These are phyloP conservation scores for Merops nubicus DNA, from an alignment of 2,113 vertebrate genomes.

Conservation along the genomic window DNA sequence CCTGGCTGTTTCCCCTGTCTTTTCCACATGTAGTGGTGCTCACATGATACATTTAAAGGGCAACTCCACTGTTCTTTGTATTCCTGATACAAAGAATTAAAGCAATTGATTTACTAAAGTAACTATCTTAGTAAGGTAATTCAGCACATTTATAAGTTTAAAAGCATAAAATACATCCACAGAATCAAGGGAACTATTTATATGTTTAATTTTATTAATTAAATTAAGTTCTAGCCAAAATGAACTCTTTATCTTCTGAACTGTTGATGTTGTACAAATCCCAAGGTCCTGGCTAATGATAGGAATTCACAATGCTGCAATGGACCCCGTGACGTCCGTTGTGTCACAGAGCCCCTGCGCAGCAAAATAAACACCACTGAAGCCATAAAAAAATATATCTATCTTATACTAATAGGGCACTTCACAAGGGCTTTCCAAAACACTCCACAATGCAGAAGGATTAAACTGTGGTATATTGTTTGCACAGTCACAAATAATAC, in stretches of 20 bases:
- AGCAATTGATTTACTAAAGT: not conserved
- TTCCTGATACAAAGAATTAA: not conserved
- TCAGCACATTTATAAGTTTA: not conserved
- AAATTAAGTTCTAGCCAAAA: not conserved
- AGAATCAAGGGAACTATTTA: not conserved
- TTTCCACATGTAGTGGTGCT: constrained; percentile 7
- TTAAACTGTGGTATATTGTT: not conserved
- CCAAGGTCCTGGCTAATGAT: not conserved
- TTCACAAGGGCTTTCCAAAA: not conserved
- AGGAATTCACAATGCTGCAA: not conserved
- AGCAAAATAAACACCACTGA: not conserved
- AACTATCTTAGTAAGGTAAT: not conserved
- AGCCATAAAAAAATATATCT: not conserved
- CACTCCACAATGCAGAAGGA: not conserved
- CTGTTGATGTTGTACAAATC: not conserved
- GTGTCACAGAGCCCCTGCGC: not conserved
- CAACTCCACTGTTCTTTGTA: not conserved
- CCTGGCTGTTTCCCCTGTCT: not conserved
- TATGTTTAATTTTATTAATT: not conserved
- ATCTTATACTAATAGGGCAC: not conserved
- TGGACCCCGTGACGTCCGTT: not conserved
- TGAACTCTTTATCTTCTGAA: not conserved
- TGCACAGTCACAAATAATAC: not conserved
- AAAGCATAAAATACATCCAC: not conserved
- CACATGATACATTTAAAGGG: not conserved